A percentile compares a stretch with the other conserved stretches of the same genome.
Conservation (phyloP, 1,140 invertebrate genomes). For the Cotesia vestalis region DNA sequence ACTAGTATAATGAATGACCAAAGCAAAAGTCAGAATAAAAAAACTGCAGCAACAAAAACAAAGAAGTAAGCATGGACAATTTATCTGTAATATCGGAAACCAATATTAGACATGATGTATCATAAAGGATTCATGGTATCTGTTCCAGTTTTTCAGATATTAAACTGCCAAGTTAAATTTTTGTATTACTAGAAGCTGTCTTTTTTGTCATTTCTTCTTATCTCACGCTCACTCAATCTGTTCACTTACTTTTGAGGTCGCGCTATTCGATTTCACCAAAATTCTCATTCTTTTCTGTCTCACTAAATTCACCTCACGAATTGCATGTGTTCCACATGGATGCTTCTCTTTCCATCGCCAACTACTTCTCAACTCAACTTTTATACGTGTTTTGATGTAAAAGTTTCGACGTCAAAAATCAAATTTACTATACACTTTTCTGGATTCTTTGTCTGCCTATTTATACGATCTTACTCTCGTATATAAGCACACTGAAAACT, state of each 20-base stretch:
- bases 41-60: too few relatives aligned
- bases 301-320: slow-evolving; percentile 11
- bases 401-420: slow-evolving; percentile 28
- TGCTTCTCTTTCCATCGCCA: slow-evolving; percentile 5
- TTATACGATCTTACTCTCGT: neutral
- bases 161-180: too few relatives aligned
- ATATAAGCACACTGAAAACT: neutral
- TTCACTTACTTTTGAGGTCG: neutral
- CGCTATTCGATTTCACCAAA: too few relatives aligned
- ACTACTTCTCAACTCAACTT: slow-evolving; percentile 20
- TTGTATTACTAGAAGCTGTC: too few relatives aligned
- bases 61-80: too few relatives aligned
- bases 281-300: slow-evolving; percentile 6
- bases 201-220: slow-evolving; percentile 1
- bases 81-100: too few relatives aligned
- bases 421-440: slow-evolving; percentile 7
- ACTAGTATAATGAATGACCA: too few relatives aligned
- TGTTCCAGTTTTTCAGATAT: slow-evolving; percentile 9
- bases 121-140: neutral
- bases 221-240: slow-evolving; percentile 15
- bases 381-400: slow-evolving; percentile 22
- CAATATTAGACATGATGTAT: too few relatives aligned
- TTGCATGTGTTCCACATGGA: slow-evolving; percentile 20
- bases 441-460: neutral
- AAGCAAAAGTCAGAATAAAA: too few relatives aligned